Base-by-base conservation (phyloP, 2,797 vertebrate genomes). In the Sebastes goodei region DNA sequence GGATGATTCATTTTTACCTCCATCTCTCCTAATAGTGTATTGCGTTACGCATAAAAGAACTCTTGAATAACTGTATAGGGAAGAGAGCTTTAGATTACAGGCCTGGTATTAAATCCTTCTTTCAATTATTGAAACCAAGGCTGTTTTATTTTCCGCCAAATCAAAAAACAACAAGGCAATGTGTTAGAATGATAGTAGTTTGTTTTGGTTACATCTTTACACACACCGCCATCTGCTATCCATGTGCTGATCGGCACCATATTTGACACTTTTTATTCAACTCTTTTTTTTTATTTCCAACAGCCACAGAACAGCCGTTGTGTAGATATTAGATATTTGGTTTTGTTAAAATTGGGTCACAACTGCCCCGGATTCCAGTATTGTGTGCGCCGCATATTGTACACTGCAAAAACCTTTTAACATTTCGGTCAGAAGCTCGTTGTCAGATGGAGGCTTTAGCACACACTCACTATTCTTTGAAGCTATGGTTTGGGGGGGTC, bases 401-500 rank as follows among this genome's bases (percentile, higher is more conserved):
- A 32, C 35, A 38, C 30, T 6, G 20, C 27, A 71, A 59, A 80
- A 75, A 61, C 53, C 60, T 65, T 88, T 87, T 77, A 79, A 57
- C 68, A 66, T 82, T 88, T 67, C 53, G 52, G 52, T 82, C 61
- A 71, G 61, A 66, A 30, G 42, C 69, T 74, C 59, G 56, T 84
- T 88, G 77, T 85, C 67, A 72, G 46, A 77, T 59, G 1, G 42
- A 61, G 62, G 25, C 74, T 66, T 80, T 35, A 73, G 70, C 53
- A 53, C 74, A 62, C 21, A 61, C 78, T 74, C 53, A 5, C 74
- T 72, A 30, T 78, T 85, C 78, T 84, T 85, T 88, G 78, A 88
- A 67, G 85, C 84, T 32, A 71, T 83, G 81, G 63, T 93, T 93
- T 83, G 73, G 78, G 79, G 75, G 62, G 46, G 27, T 84, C 86